Evolutionary conservation across 2,888 invertebrate genomes (phyloP), one percentile per base, ranked within the genome.

Genomic region (Caenorhabditis sp.): DNA sequence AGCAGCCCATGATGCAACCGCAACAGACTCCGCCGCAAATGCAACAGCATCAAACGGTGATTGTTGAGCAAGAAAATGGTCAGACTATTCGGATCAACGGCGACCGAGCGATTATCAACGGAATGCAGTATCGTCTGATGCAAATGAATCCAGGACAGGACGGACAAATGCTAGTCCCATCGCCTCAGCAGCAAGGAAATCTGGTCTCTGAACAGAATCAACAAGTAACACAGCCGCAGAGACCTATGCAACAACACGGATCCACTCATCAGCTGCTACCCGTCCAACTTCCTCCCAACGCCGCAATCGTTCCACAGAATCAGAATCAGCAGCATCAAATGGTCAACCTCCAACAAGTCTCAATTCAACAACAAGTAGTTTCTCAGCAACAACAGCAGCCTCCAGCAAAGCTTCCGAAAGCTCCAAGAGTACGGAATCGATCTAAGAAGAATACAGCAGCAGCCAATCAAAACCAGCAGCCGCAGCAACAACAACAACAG

Each of bases 31-130:
- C 48, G 35, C 70, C 39, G 17, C 56, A 26, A 37, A 41, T 39
- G 13, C 56, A 53, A 20, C 55, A 24, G 27, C 55, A 56, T 17
- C 55, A 56, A 15, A 11, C 39, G 2, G 39, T 22, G 1, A 9
- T n/a, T 3, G 24, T 55, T 2, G 55, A 55, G 6, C 35, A 2
- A 17, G 52, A 52, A n/a, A 13, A 26, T 0, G 24, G 9, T 4
- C 45, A 43, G 15, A 37, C n/a, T 2, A 37, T 45, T 35, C 30
- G 43, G 2, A 58, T 59, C 20, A 59, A 70, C n/a, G 59, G 59
- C 7, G 53, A 61, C 1, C 52, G 27, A 24, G 70, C 59, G 0
- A 61, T 70, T 6, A 45, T 70, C 5, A 45, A 53, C 11, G 70
- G 70, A 4, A 22, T 27, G 32, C 56, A 58, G 24, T 66, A 37